A percentile compares a stretch with the other conserved stretches of the same genome.
These are phyloP conservation scores for Malacoraja senta DNA, from an alignment of 2,797 vertebrate species.

Conservation along the genomic window DNA sequence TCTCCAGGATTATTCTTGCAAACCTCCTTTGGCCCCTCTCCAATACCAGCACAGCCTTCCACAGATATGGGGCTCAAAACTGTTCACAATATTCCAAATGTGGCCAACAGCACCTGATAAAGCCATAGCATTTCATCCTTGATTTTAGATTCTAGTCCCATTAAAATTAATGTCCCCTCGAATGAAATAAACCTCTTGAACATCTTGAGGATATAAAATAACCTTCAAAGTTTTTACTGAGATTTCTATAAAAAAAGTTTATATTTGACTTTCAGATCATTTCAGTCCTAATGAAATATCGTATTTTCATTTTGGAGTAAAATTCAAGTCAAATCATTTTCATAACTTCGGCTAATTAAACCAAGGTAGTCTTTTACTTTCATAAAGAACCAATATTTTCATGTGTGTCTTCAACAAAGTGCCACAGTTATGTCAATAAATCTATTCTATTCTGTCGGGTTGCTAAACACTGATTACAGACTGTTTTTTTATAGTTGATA, in stretches of 20 bases:
- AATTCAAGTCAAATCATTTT: constrained; percentile 38
- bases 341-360: background rate
- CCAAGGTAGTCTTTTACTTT: background rate
- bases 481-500: constrained; percentile 9
- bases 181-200: too few species aligned
- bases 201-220: too few species aligned
- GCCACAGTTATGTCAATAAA: background rate
- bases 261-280: background rate
- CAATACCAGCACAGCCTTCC: too few species aligned
- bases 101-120: too few species aligned
- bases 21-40: too few species aligned
- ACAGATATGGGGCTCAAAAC: too few species aligned
- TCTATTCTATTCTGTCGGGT: constrained; percentile 7
- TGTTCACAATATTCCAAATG: too few species aligned
- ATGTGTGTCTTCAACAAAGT: constrained; percentile 36
- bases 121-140: too few species aligned
- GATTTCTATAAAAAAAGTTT: background rate
- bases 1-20: too few species aligned
- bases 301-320: constrained; percentile 19
- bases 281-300: background rate
- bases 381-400: background rate
- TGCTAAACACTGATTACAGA: background rate
- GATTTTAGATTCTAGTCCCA: too few species aligned
- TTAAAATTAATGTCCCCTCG: too few species aligned
- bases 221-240: background rate